Conservation (phyloP, 2,888 invertebrate species). For the Lottia gigantea region DNA sequence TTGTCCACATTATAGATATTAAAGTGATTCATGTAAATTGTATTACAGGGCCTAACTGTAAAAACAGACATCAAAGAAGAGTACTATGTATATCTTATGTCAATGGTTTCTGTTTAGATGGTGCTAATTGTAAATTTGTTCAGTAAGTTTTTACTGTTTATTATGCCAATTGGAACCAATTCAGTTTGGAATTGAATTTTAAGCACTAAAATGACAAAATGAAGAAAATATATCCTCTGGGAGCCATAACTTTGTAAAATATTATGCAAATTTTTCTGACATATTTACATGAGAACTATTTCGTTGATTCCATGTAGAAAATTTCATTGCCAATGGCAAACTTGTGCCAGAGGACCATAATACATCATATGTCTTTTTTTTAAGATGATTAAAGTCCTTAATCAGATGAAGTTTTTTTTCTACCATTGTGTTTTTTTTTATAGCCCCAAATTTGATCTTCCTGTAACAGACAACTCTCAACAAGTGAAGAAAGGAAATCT, state of each 20-base stretch:
- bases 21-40: neutral
- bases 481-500: conserved; percentile 85
- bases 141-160: conserved; percentile 73
- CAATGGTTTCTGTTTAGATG: conserved; percentile 94
- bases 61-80: conserved; percentile 94
- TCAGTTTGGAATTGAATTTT: too few relatives aligned
- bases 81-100: conserved; percentile 96
- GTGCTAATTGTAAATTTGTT: conserved; percentile 93
- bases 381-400: too few relatives aligned
- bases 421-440: conserved; percentile 16
- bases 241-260: too few relatives aligned
- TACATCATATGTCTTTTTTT: too few relatives aligned
- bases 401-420: too few relatives aligned
- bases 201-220: too few relatives aligned
- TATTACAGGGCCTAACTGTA: conserved; percentile 80
- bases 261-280: too few relatives aligned
- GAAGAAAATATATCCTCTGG: too few relatives aligned
- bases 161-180: neutral
- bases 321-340: too few relatives aligned
- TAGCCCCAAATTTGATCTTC: conserved; percentile 90
- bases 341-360: too few relatives aligned
- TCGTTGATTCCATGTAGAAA: too few relatives aligned
- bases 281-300: too few relatives aligned
- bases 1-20: neutral
- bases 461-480: conserved; percentile 76